A percentile compares a stretch with the other conserved stretches of the same genome.
Evolutionary conservation across 1,140 invertebrate genomes (phyloP).

Genomic region (Homalodisca vitripennis): DNA sequence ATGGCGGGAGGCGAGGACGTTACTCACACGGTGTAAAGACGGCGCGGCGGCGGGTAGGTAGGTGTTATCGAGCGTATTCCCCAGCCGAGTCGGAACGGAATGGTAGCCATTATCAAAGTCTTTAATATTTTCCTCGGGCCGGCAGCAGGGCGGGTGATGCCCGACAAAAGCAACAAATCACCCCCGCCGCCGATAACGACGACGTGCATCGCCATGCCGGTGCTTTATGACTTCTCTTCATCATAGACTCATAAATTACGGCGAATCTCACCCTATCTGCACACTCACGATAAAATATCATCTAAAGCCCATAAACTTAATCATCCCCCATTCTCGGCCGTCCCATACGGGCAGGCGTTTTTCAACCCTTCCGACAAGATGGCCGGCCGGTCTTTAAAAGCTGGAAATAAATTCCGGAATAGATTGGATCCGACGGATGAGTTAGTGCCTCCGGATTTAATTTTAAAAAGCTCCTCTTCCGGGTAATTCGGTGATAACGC

Average conservation of each 20-base stretch:
- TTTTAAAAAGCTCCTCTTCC: slow-evolving; percentile 10
- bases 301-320: slow-evolving; percentile 26
- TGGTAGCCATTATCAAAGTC: background rate
- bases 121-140: slow-evolving; percentile 20
- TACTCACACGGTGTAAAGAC: no score
- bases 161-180: slow-evolving; percentile 21
- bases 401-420: slow-evolving; percentile 11
- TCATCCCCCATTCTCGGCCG: background rate
- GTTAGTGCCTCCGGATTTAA: slow-evolving; percentile 2
- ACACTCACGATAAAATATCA: slow-evolving; percentile 17
- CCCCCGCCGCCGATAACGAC: slow-evolving; percentile 12
- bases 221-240: slow-evolving; percentile 24
- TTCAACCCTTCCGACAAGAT: slow-evolving; percentile 7
- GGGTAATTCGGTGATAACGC: slow-evolving; percentile 7
- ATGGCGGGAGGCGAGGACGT: no score
- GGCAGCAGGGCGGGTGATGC: background rate
- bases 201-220: background rate
- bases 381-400: background rate
- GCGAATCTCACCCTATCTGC: slow-evolving; percentile 23
- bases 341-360: slow-evolving; percentile 16
- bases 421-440: background rate
- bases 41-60: background rate
- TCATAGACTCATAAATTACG: slow-evolving; percentile 19
- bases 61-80: background rate
- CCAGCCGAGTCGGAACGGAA: background rate